phyloP scores from a whole-genome alignment of 1,140 invertebrate species.

The Stegodyphus dumicola region DNA sequence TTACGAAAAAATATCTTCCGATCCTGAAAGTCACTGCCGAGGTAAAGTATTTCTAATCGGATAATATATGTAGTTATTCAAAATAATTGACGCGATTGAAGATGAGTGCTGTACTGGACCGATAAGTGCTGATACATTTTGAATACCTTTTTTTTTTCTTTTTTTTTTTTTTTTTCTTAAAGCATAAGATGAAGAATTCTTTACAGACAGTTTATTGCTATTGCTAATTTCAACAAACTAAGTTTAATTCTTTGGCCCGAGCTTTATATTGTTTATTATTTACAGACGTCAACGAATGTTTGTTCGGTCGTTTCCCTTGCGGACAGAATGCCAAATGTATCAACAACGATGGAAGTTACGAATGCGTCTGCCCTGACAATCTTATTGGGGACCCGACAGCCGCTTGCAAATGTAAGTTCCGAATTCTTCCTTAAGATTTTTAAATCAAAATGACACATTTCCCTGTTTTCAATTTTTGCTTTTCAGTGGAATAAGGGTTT shows the following conservation, averaged over 20 bases:
- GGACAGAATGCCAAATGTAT: constrained; percentile 93
- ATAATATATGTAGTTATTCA: too few relatives aligned
- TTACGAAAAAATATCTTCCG: constrained; percentile 71
- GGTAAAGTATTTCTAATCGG: constrained; percentile 68
- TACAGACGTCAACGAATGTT: constrained; percentile 87
- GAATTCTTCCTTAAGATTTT: background rate
- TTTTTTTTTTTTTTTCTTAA: too few relatives aligned
- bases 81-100: too few relatives aligned
- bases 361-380: constrained; percentile 66
- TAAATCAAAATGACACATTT: too few relatives aligned
- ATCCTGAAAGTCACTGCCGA: constrained; percentile 75
- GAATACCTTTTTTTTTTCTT: too few relatives aligned
- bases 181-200: too few relatives aligned
- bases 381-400: constrained; percentile 66
- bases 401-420: constrained; percentile 67
- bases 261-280: background rate
- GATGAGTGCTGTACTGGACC: too few relatives aligned
- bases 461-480: too few relatives aligned
- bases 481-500: too few relatives aligned
- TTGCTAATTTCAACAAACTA: too few relatives aligned
- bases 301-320: constrained; percentile 77
- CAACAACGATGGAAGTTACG: constrained; percentile 76
- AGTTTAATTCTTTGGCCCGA: background rate
- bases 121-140: too few relatives aligned
- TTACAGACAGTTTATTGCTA: too few relatives aligned